Evolutionary conservation across 2,797 vertebrate genomes (phyloP).

Genomic region (Hydrophis major): DNA sequence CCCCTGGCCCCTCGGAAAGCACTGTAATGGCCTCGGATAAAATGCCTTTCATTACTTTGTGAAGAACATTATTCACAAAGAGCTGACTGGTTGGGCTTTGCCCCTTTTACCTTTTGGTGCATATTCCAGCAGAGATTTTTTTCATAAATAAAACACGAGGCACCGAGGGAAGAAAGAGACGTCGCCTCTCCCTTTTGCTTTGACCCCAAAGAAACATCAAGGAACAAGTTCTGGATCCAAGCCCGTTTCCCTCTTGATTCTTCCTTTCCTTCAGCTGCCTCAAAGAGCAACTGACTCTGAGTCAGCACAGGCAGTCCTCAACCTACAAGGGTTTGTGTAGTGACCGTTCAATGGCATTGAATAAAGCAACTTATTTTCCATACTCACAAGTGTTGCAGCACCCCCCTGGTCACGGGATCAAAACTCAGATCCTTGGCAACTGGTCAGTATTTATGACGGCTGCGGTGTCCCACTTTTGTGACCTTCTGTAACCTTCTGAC

Average conservation of each 20-base stretch:
- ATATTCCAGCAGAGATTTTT: background rate
- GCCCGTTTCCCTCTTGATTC: background rate
- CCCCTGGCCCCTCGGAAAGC: background rate
- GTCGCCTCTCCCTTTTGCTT: background rate
- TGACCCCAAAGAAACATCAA: background rate
- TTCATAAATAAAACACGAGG: background rate
- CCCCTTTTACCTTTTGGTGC: background rate
- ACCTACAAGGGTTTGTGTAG: too few species aligned
- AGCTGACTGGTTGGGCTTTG: conserved; percentile 27
- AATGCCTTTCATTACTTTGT: conserved; percentile 20
- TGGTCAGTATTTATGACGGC: too few species aligned
- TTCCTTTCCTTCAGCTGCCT: background rate
- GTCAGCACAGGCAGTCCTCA: background rate
- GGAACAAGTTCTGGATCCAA: background rate
- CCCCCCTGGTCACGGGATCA: too few species aligned
- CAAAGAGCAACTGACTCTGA: background rate
- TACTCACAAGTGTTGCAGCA: too few species aligned
- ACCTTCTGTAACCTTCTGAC: too few species aligned
- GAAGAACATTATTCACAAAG: background rate
- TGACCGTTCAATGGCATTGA: too few species aligned
- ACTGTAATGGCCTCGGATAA: background rate
- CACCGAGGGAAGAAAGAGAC: background rate
- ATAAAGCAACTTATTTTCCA: too few species aligned
- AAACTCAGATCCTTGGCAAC: too few species aligned
- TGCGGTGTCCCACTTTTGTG: too few species aligned